Conservation (phyloP, 2,797 vertebrate species). For the Pristis pectinata region DNA sequence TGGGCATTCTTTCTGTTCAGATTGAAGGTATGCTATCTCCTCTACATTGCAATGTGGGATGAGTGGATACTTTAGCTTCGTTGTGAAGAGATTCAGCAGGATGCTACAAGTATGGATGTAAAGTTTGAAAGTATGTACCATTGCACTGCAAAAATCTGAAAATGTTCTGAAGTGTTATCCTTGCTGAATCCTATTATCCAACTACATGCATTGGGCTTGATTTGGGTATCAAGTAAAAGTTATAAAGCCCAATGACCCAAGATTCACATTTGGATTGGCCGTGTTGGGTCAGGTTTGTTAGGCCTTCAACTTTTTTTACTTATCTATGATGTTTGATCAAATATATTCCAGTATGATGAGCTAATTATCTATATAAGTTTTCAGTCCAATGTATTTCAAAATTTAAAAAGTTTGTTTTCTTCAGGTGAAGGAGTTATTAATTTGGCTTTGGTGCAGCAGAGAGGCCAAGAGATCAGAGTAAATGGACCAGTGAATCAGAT, state of each 20-base stretch:
- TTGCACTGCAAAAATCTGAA: too few relatives aligned
- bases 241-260: too few relatives aligned
- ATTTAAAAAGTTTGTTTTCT: not conserved
- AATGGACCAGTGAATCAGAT: conserved; percentile 84
- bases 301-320: too few relatives aligned
- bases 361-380: not conserved
- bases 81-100: not conserved
- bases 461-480: conserved; percentile 85
- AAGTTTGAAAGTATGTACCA: not conserved
- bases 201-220: too few relatives aligned
- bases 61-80: not conserved
- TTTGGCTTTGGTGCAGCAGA: conserved; percentile 77
- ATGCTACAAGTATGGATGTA: not conserved
- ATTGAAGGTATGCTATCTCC: conserved; percentile 77
- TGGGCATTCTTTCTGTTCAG: conserved; percentile 95
- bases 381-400: not conserved
- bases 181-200: too few relatives aligned
- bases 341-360: not conserved
- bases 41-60: too few relatives aligned
- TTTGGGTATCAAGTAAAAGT: too few relatives aligned
- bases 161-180: not conserved
- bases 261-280: too few relatives aligned
- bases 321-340: not conserved
- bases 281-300: too few relatives aligned
- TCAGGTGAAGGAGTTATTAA: conserved; percentile 95